Base-by-base conservation (phyloP, 1,140 invertebrate species). In the Drosophila serrata region DNA sequence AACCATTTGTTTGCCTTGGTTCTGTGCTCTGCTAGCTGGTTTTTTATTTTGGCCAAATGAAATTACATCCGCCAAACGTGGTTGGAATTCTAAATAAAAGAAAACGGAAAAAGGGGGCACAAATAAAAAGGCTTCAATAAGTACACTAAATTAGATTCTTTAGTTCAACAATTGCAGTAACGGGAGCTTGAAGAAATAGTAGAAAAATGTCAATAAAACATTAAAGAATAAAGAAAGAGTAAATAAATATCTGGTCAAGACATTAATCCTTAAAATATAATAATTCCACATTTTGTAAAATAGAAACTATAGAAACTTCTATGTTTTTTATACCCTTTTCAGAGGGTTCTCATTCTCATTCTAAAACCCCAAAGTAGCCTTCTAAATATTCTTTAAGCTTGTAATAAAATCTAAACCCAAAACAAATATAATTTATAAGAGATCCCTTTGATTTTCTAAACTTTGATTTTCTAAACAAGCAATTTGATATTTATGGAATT, bases 61-160 rank as follows among this genome's bases (percentile, higher is more conserved):
- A 81, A 60, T 43, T 64, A 76, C 63, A 77, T 70, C 55, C 64
- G 51, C 39, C 51, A 81, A 81, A 81, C 79, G 79, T 82, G 79
- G 60, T 39, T 70, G 37, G 78, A 58, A 76, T 81, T 70, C 29
- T 17, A 33, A 43, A 49, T 31, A 46, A 61, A 58, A 57, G 3
- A 56, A 42, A 24, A 58, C 35, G 1, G 43, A 35, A 27, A 13
- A 33, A 27, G 9, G 5, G 12, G 4, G 24, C 6, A 62, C n/a
- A 56, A 39, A 58, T n/a, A 59, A 15, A 19, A 42, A 24, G 27
- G 27, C 37, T 64, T 17, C 57, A 19, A 42, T 12, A 35, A 19
- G 9, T 22, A 37, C 35, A 37, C 35, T 1, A 22, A 69, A 69
- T 31, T 19, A 17, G 37, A 53, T 35, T 12, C n/a, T 13, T 67